Evolutionary conservation across 2,888 invertebrate genomes (phyloP).

Genomic region (Galeopsomyia nigrocyanea): DNA sequence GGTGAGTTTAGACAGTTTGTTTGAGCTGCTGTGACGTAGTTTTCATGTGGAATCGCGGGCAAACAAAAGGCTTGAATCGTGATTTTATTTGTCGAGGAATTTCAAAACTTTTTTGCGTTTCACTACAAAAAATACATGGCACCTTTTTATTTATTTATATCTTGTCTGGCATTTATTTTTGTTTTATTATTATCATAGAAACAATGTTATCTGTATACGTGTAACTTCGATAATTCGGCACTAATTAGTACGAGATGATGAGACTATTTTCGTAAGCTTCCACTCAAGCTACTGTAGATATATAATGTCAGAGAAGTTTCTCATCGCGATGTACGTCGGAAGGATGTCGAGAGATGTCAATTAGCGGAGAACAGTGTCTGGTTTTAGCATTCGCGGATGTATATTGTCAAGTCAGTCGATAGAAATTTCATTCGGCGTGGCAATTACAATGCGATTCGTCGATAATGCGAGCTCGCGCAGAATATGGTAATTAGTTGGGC

Average conservation of each 20-base stretch:
- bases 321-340: conserved; percentile 6
- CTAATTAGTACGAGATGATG: too few relatives aligned
- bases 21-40: conserved; percentile 4
- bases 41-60: not conserved
- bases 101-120: conserved; percentile 3
- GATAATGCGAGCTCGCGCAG: not conserved
- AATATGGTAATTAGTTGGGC: too few relatives aligned
- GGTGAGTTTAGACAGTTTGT: conserved; percentile 14
- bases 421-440: conserved; percentile 21
- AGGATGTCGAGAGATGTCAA: conserved; percentile 38
- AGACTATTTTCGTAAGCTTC: not conserved
- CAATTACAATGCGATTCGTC: not conserved
- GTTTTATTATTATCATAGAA: too few relatives aligned
- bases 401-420: conserved; percentile 23
- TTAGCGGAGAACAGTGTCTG: conserved; percentile 27
- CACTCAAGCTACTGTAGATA: conserved; percentile 2
- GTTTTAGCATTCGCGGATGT: conserved; percentile 9
- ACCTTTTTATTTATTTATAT: too few relatives aligned
- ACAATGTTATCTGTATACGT: too few relatives aligned
- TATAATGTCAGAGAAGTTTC: conserved; percentile 24
- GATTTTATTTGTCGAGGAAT: conserved; percentile 3
- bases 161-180: too few relatives aligned
- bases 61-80: conserved; percentile 4
- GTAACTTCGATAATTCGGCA: too few relatives aligned
- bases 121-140: not conserved